These are phyloP conservation scores for Drosophila orena DNA, from an alignment of 1,140 invertebrate species.

Conservation along the genomic window DNA sequence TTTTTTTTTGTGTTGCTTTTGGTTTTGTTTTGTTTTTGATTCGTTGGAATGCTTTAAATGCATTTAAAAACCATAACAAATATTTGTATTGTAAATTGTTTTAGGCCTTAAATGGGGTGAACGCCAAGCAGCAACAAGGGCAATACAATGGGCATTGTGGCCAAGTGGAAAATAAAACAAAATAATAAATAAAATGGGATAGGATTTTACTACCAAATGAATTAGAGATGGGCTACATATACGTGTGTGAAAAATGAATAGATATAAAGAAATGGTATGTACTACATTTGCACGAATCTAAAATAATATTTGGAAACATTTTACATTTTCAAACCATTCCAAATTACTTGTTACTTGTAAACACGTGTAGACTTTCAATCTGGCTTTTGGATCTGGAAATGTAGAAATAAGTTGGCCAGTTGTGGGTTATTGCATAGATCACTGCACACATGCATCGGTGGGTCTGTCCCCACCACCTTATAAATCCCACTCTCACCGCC, in stretches of 20 bases:
- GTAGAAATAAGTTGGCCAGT: neutral
- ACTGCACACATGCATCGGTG: slow-evolving; percentile 11
- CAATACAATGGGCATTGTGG: slow-evolving; percentile 38
- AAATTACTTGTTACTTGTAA: too few species aligned
- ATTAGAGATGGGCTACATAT: neutral
- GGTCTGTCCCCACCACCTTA: slow-evolving; percentile 3
- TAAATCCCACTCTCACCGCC: slow-evolving; percentile 13
- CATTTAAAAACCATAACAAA: slow-evolving; percentile 55
- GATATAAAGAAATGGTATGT: neutral
- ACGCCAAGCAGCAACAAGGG: slow-evolving; percentile 17
- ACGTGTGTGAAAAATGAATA: neutral
- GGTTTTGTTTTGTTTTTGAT: slow-evolving; percentile 32
- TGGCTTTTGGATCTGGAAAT: neutral
- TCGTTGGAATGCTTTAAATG: slow-evolving; percentile 42
- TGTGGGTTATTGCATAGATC: slow-evolving; percentile 17
- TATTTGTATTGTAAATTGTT: slow-evolving; percentile 56
- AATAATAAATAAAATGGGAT: slow-evolving; percentile 20
- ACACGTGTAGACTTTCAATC: too few species aligned
- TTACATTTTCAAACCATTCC: too few species aligned
- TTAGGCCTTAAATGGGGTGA: slow-evolving; percentile 42
- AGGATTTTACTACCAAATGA: neutral
- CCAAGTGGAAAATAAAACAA: slow-evolving; percentile 52
- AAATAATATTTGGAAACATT: too few species aligned
- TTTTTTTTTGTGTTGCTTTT: slow-evolving; percentile 14
- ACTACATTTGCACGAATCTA: neutral